These are phyloP conservation scores for Dioctria linearis DNA, from an alignment of 2,888 invertebrate species.

Conservation along the genomic window DNA sequence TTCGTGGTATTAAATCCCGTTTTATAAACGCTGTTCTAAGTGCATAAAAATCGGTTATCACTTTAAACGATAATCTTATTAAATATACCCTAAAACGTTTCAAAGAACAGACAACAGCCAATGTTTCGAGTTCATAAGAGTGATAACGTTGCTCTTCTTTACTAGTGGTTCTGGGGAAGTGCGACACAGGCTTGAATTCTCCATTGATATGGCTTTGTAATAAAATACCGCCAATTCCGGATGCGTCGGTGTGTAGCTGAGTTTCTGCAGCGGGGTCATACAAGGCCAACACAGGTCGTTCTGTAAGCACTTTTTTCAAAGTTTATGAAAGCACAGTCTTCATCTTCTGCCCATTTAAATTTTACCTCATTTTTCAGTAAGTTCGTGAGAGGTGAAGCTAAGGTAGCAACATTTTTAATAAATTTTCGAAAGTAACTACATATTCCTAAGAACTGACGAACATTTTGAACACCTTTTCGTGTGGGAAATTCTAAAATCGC, in stretches of 20 bases:
- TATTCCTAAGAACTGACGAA: too few relatives aligned
- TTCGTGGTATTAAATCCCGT: constrained; percentile 62
- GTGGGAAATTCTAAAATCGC: too few relatives aligned
- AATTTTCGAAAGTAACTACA: too few relatives aligned
- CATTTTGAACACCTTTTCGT: too few relatives aligned
- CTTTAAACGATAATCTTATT: constrained; percentile 58
- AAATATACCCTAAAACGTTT: constrained; percentile 66
- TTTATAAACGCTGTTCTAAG: constrained; percentile 61
- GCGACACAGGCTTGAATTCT: background rate
- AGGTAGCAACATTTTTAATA: too few relatives aligned
- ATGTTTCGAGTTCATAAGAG: constrained; percentile 66
- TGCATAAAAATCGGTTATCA: background rate
- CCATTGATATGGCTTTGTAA: constrained; percentile 60
- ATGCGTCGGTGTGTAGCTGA: constrained; percentile 66
- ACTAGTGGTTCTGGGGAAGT: constrained; percentile 60
- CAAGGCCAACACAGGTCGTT: background rate
- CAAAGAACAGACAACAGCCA: constrained; percentile 65
- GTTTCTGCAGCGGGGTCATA: constrained; percentile 36
- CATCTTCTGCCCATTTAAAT: too few relatives aligned
- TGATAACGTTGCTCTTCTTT: constrained; percentile 65
- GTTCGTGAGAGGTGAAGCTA: too few relatives aligned
- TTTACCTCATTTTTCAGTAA: too few relatives aligned
- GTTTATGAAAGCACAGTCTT: too few relatives aligned
- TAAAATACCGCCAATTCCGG: constrained; percentile 64
- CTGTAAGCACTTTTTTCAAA: background rate